phyloP scores from a whole-genome alignment of 2,113 vertebrate species.

The Muntiacus muntjak region DNA sequence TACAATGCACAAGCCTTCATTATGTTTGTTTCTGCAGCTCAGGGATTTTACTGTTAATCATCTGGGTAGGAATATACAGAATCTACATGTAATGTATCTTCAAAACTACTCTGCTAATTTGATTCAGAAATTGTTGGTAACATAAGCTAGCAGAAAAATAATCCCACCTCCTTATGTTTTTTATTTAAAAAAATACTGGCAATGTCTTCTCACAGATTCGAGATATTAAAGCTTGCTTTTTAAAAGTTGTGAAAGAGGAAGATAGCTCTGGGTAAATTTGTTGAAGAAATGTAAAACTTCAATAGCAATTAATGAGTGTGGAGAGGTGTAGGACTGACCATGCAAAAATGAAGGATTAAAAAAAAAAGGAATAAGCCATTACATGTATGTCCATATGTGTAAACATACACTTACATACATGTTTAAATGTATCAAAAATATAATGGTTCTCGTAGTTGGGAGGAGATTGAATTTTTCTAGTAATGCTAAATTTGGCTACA shows the following conservation, averaged over 20 bases:
- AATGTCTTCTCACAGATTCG: background rate
- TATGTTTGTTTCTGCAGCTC: accelerated
- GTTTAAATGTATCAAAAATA: background rate
- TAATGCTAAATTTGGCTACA: background rate
- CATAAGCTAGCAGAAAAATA: background rate
- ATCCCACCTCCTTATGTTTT: background rate
- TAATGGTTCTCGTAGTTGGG: background rate
- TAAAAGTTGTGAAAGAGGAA: background rate
- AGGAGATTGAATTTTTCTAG: background rate
- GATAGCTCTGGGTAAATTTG: background rate
- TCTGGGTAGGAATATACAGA: background rate
- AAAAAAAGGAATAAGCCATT: background rate
- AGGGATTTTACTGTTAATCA: background rate
- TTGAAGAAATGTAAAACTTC: background rate
- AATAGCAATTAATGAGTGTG: background rate
- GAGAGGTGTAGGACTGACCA: background rate
- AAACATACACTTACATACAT: background rate
- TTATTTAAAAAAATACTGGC: background rate
- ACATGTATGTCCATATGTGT: background rate
- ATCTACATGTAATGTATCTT: background rate
- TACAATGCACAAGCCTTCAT: background rate
- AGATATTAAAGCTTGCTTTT: background rate
- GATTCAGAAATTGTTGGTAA: background rate
- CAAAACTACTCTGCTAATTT: background rate
- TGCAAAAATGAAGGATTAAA: background rate